These are phyloP conservation scores for Allacma fusca DNA, from an alignment of 2,888 invertebrate genomes.

Conservation along the genomic window DNA sequence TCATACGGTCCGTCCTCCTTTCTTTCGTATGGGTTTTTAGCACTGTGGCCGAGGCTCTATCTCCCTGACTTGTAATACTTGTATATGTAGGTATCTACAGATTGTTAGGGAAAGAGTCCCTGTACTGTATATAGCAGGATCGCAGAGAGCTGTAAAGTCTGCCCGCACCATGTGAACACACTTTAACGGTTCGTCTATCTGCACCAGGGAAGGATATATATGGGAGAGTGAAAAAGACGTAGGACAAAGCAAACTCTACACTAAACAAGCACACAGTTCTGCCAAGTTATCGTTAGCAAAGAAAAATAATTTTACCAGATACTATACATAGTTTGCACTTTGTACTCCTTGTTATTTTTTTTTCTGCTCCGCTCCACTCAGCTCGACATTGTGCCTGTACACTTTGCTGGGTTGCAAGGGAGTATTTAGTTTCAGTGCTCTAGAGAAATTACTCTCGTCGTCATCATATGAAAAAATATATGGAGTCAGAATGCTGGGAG, in stretches of 20 bases:
- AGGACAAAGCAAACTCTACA: not conserved
- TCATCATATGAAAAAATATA: not conserved
- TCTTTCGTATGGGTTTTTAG: too few species aligned
- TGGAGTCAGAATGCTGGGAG: too few species aligned
- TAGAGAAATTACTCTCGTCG: constrained; percentile 1
- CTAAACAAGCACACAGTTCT: constrained; percentile 24
- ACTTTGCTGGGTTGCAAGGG: constrained; percentile 8
- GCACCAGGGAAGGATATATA: too few species aligned
- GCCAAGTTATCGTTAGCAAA: constrained; percentile 25
- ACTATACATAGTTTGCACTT: constrained; percentile 13
- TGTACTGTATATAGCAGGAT: too few species aligned
- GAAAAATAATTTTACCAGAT: constrained; percentile 8
- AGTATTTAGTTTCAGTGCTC: constrained; percentile 27
- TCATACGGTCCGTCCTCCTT: too few species aligned
- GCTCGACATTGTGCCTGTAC: not conserved
- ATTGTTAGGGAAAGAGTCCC: too few species aligned
- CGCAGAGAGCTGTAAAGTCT: too few species aligned
- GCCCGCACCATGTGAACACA: constrained; percentile 5
- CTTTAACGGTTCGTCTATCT: not conserved
- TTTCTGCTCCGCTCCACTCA: constrained; percentile 1
- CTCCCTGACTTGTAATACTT: too few species aligned
- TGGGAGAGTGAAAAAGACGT: not conserved
- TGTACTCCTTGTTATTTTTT: constrained; percentile 13
- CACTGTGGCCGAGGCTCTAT: too few species aligned
- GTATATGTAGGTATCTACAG: too few species aligned